Evolutionary conservation across 2,113 vertebrate genomes (phyloP), one percentile per base, ranked within the genome.

Genomic region (Danionella cerebrum): DNA sequence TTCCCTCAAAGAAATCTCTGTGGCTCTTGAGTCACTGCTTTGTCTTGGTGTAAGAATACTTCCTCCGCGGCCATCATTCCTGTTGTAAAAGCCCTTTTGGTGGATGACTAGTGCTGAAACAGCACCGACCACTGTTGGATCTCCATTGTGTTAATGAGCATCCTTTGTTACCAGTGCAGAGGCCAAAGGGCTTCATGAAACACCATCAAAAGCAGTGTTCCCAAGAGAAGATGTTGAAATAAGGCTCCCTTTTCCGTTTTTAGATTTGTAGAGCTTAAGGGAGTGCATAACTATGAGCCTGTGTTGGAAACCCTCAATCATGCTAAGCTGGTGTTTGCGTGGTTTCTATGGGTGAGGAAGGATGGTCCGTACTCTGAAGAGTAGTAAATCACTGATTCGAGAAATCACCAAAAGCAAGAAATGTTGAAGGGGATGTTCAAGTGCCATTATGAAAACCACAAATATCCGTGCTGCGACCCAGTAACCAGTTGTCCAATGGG

Each of bases 121-220:
- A 65, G 78, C 71, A 42, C 45, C 72, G 75, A 80, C 69, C 70
- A 76, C 65, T 57, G 71, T 77, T 73, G 82, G 75, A 77, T n/a
- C 27, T 76, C 76, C 74, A 83, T 83, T 82, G 81, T 85, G 76
- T 64, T 71, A 79, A 72, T 69, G 67, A 76, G 73, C 73, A 72
- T 75, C 69, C 65, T 72, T 72, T 76, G 72, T 51, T 51, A 24
- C 80, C 81, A 80, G 54, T 63, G 60, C 22, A 41, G 69, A 58
- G 77, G 81, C 82, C 68, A 80, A 74, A 80, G 80, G 70, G 51
- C 74, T 58, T 22, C 60, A 54, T 76, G 63, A 11, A 64, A 48
- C 44, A 44, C 42, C 62, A 18, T 2, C 51, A 16, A 51, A 54
- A 10, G 35, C 51, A 27, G 51, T 19, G 58, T 72, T 82, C 76